These are phyloP conservation scores for Nibea coibor DNA, from an alignment of 2,113 vertebrate species.

Conservation along the genomic window DNA sequence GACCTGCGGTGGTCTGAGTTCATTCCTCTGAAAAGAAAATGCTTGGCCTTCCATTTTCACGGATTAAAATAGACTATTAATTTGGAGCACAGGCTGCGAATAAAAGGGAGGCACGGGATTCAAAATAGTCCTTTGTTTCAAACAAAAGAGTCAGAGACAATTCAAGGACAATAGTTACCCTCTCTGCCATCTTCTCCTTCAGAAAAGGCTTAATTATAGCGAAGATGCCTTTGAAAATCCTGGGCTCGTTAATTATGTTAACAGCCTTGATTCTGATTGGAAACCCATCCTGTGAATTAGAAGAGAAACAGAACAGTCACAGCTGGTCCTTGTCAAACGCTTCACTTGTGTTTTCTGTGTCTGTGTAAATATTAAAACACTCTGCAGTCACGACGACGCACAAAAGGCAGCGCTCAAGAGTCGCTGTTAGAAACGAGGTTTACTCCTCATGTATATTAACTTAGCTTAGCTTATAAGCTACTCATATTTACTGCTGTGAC, in stretches of 20 bases:
- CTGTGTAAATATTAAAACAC: conserved; percentile 21
- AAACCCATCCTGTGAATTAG: conserved; percentile 91
- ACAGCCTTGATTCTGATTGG: conserved; percentile 99
- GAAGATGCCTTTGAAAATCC: conserved; percentile 99
- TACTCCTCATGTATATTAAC: neutral
- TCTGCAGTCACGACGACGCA: conserved; percentile 5
- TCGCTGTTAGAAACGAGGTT: neutral
- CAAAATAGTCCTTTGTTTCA: conserved; percentile 29
- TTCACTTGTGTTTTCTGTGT: conserved; percentile 22
- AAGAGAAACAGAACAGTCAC: conserved; percentile 43
- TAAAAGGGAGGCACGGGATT: conserved; percentile 5
- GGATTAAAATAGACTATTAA: conserved; percentile 23
- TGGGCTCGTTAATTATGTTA: conserved; percentile 96
- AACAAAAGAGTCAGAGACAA: conserved; percentile 37
- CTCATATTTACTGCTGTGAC: neutral
- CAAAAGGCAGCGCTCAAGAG: neutral
- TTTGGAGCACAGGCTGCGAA: neutral
- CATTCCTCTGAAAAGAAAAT: conserved; percentile 19
- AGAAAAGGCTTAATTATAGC: conserved; percentile 98
- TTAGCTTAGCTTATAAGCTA: neutral
- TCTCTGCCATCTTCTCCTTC: conserved; percentile 98
- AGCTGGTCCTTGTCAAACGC: conserved; percentile 18
- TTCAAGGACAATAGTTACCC: conserved; percentile 86
- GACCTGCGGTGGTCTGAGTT: conserved; percentile 2
- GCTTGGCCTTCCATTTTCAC: neutral